Percentiles rank a stretch among this genome's conserved stretches.
Conservation (phyloP, 2,113 vertebrate species). For the Zosterops borbonicus region DNA sequence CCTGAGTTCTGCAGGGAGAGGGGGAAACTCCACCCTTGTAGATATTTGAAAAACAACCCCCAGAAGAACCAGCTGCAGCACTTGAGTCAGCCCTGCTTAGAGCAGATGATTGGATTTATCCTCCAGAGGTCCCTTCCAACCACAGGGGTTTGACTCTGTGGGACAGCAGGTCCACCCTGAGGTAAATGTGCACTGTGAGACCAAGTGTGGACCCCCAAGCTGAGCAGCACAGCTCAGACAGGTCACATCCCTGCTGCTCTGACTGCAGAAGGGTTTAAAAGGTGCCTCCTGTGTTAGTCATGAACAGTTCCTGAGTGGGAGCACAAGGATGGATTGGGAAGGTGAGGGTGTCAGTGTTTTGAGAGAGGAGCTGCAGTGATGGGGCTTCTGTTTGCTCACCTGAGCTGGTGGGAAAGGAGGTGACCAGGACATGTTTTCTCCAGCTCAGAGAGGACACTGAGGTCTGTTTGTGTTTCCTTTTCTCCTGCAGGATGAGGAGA, state of each 20-base stretch:
- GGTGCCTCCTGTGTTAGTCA: background rate
- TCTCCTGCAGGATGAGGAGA: slow-evolving; percentile 45
- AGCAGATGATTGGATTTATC: background rate
- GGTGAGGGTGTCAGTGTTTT: background rate
- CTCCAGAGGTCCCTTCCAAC: background rate
- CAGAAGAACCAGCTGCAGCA: background rate
- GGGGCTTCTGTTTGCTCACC: background rate
- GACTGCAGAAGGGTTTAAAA: background rate
- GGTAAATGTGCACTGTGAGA: background rate
- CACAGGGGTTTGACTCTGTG: background rate
- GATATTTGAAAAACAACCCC: background rate
- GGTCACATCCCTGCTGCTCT: background rate
- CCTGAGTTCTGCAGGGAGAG: background rate
- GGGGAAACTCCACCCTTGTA: background rate
- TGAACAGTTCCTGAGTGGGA: background rate
- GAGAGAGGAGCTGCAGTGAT: background rate
- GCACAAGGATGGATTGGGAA: background rate
- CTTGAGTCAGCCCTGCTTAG: background rate
- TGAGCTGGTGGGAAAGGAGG: background rate
- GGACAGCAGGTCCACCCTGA: too few species aligned
- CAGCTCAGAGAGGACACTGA: background rate
- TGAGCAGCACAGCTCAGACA: background rate
- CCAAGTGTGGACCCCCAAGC: background rate
- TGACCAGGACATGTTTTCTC: background rate
- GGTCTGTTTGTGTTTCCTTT: background rate